A percentile compares a stretch with the other conserved stretches of the same genome.
Evolutionary conservation across 1,140 invertebrate species (phyloP).

Genomic region (Aphidius gifuensis): DNA sequence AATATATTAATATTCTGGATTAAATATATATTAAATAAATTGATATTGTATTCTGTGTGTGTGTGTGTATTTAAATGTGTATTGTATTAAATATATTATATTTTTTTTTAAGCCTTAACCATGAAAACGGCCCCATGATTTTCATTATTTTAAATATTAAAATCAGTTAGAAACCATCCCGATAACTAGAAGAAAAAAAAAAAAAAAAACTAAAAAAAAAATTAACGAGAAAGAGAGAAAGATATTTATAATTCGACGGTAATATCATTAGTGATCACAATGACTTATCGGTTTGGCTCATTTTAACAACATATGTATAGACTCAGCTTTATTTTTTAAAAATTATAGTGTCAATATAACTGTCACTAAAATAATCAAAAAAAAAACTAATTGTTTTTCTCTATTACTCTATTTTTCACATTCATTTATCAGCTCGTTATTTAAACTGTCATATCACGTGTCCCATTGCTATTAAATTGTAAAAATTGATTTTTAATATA

Average conservation of each 20-base stretch:
- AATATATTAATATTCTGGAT: conserved; percentile 54
- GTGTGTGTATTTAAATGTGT: conserved; percentile 30
- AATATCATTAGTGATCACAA: conserved; percentile 48
- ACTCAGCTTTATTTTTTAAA: too few relatives aligned
- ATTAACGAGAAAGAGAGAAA: neutral
- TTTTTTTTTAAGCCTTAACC: conserved; percentile 41
- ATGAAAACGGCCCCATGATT: conserved; percentile 44
- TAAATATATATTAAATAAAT: conserved; percentile 24
- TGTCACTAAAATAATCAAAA: too few relatives aligned
- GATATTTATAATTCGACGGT: conserved; percentile 32
- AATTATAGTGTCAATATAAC: too few relatives aligned
- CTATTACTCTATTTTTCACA: too few relatives aligned
- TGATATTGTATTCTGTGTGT: conserved; percentile 32
- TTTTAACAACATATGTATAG: neutral
- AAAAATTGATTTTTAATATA: conserved; percentile 18
- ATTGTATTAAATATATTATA: conserved; percentile 37
- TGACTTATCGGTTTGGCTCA: conserved; percentile 45
- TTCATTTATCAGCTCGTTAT: conserved; percentile 5
- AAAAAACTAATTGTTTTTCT: too few relatives aligned
- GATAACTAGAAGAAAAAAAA: conserved; percentile 25
- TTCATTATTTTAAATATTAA: conserved; percentile 9
- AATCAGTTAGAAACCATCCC: conserved; percentile 8
- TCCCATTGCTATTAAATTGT: too few relatives aligned
- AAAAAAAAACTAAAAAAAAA: conserved; percentile 13
- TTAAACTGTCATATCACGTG: conserved; percentile 43